phyloP scores from a whole-genome alignment of 2,113 vertebrate genomes.

The Rhizomys pruinosus region DNA sequence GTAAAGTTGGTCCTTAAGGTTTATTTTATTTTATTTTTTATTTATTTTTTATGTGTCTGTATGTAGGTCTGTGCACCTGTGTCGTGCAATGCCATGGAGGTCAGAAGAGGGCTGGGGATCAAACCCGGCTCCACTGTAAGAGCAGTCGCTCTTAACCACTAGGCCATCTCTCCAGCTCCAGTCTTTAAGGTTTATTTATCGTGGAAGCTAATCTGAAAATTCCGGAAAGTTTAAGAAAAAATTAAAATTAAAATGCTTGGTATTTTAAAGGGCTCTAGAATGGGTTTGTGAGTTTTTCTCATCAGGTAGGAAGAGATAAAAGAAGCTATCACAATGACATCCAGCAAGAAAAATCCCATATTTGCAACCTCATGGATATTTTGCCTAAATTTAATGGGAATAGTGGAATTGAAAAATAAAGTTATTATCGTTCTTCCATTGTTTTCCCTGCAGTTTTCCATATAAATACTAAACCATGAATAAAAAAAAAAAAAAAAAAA shows the following conservation, averaged over 20 bases:
- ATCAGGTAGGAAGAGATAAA: background rate
- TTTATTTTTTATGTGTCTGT: too few species aligned
- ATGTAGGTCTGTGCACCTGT: too few species aligned
- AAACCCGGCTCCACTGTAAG: too few species aligned
- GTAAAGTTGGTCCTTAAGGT: background rate
- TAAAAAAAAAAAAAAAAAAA: background rate
- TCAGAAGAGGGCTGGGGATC: too few species aligned
- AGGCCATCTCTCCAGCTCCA: too few species aligned
- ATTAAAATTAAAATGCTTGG: background rate
- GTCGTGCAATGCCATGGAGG: too few species aligned
- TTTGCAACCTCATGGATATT: background rate
- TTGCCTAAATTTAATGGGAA: background rate
- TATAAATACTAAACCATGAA: background rate
- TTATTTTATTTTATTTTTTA: too few species aligned
- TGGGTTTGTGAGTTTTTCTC: background rate
- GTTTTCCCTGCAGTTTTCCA: background rate
- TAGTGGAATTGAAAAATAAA: background rate
- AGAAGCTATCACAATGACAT: background rate
- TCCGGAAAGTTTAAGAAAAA: background rate
- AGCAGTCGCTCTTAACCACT: too few species aligned
- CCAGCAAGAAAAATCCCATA: background rate
- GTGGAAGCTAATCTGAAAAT: background rate
- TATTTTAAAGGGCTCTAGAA: background rate
- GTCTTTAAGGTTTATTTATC: constrained; percentile 25
- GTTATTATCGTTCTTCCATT: background rate